A percentile compares a stretch with the other conserved stretches of the same genome.
Evolutionary conservation across 2,113 vertebrate genomes (phyloP).

Genomic region (Carassius auratus): DNA sequence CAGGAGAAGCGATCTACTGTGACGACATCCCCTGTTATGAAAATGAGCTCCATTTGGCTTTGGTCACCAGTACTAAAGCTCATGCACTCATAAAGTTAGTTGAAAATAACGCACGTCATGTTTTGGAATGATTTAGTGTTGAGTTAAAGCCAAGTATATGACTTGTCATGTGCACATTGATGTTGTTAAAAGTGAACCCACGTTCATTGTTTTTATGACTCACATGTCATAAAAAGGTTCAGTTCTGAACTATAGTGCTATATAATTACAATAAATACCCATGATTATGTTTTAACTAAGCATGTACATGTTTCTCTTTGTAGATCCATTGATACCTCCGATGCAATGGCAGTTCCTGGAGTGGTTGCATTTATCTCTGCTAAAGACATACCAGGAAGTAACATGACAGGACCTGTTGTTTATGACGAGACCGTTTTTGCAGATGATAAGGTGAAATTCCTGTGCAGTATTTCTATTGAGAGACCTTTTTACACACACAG

Average conservation of each 20-base stretch:
- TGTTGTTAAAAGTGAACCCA: neutral
- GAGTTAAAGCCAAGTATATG: neutral
- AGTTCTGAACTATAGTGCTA: neutral
- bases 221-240: neutral
- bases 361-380: constrained; percentile 84
- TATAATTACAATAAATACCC: neutral
- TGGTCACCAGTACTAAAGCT: constrained; percentile 88
- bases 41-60: constrained; percentile 85
- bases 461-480: neutral
- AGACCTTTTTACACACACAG: neutral
- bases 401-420: constrained; percentile 74
- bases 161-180: neutral
- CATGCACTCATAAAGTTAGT: constrained; percentile 89
- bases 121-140: neutral
- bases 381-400: constrained; percentile 86
- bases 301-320: neutral
- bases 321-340: constrained; percentile 83
- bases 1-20: constrained; percentile 92
- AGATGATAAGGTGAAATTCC: constrained; percentile 68
- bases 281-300: neutral
- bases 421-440: constrained; percentile 89
- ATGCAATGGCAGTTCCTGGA: constrained; percentile 80
- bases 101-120: neutral
- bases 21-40: constrained; percentile 89
- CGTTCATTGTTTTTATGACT: neutral